Evolutionary conservation across 2,113 vertebrate species (phyloP).

Genomic region (Corapipo altera): DNA sequence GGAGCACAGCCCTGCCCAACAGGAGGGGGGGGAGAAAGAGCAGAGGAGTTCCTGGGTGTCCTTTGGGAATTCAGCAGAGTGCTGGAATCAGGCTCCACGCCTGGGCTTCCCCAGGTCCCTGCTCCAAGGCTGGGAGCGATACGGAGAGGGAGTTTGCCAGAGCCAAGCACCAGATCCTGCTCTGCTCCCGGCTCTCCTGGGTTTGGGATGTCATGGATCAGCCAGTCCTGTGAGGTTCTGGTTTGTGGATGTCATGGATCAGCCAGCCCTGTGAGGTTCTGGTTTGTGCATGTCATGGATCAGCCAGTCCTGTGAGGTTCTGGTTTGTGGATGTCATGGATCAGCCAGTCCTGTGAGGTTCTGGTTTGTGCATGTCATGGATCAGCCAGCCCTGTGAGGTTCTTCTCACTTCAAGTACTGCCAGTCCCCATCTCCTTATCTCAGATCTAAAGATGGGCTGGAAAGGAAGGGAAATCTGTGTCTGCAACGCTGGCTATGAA

Average conservation of each 20-base stretch:
- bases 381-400: rapidly evolving
- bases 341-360: not conserved
- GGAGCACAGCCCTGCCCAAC: rapidly evolving
- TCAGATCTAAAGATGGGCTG: not conserved
- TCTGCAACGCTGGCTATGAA: not conserved
- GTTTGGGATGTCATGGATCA: rapidly evolving
- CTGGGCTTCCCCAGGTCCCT: not conserved
- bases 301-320: not conserved
- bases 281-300: rapidly evolving
- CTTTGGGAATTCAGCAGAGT: rapidly evolving
- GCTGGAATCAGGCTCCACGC: rapidly evolving
- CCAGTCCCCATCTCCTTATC: rapidly evolving
- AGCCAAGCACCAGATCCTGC: not conserved
- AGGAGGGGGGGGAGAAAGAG: not conserved
- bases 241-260: rapidly evolving
- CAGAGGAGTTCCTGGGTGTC: rapidly evolving
- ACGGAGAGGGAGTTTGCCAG: rapidly evolving
- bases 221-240: not conserved
- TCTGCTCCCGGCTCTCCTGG: rapidly evolving
- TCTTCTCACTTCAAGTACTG: rapidly evolving
- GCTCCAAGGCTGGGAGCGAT: not conserved
- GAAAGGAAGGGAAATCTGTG: too few species aligned
- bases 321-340: rapidly evolving
- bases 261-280: not conserved
- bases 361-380: rapidly evolving